Evolutionary conservation across 2,888 invertebrate species (phyloP).

Genomic region (Macrophya annulata): DNA sequence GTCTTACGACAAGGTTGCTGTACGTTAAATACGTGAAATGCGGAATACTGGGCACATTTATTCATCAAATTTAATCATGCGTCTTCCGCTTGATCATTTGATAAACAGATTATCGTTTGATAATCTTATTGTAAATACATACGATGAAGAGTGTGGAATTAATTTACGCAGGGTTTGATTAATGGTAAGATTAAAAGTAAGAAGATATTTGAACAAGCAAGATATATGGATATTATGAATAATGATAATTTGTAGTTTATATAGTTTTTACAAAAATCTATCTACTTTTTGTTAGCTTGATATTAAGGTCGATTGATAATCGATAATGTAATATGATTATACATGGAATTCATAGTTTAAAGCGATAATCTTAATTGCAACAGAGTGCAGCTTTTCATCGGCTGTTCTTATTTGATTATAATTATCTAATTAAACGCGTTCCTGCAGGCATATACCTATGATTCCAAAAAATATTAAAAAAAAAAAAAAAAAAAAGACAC

Average conservation of each 20-base stretch:
- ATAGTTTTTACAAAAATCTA: conserved; percentile 17
- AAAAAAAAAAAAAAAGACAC: not conserved
- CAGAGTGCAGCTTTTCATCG: not conserved
- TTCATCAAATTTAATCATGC: conserved; percentile 11
- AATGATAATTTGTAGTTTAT: conserved; percentile 3
- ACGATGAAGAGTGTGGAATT: not conserved
- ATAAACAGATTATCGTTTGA: not conserved
- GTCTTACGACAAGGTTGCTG: conserved; percentile 86
- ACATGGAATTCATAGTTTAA: not conserved
- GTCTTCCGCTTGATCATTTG: not conserved
- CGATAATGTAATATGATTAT: no score
- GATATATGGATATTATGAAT: not conserved
- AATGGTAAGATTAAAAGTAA: not conserved
- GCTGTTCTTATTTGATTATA: not conserved
- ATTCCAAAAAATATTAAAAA: conserved; percentile 28
- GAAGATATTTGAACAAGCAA: conserved; percentile 1
- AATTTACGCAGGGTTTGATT: not conserved
- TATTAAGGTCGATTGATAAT: not conserved
- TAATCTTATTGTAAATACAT: not conserved
- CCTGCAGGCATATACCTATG: conserved; percentile 2
- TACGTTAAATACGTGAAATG: conserved; percentile 55
- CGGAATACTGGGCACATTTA: conserved; percentile 35
- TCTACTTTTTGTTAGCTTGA: not conserved
- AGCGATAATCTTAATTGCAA: not conserved
- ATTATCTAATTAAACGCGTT: not conserved